Evolutionary conservation across 2,888 invertebrate genomes (phyloP), one percentile per base, ranked within the genome.

Genomic region (Lepidonotus clava): DNA sequence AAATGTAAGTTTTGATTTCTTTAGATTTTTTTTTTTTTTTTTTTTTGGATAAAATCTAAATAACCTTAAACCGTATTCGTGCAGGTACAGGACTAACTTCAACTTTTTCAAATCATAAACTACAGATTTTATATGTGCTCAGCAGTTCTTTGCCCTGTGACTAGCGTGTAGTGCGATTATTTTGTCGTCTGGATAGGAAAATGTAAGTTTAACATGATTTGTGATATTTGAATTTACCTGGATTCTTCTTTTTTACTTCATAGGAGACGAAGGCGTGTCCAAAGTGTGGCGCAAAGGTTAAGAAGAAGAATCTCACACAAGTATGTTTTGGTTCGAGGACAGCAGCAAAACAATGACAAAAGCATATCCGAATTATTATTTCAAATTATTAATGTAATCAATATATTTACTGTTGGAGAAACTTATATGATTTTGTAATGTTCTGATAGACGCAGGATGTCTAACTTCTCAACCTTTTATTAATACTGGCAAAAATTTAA

Each of bases 211-310:
- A 46, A 11, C 8, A 11, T 11, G 8, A 46, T 46, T 11, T 56
- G n/a, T 4, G 56, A 56, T n/a, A 56, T 1, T 56, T 86, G 14
- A 0, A 80, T 80, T 14, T 40, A 80, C 18, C 36, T 36, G 28
- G n/a, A n/a, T 67, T 67, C 40, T 56, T 6, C 28, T 36, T 24
- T 51, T 76, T 71, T 51, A 14, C 46, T 76, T 24, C 89, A 91
- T n/a, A n/a, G 91, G 88, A 89, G 8, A 87, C 89, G 77, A 91
- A 91, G 87, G 61, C 88, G 71, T 92, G 92, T 86, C 92, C 92
- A 0, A 85, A 86, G 0, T 92, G 92, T 88, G 88, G 89, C n/a
- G 38, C 85, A 18, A 71, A 88, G 53, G 91, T 92, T 0, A 90
- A 91, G 36, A 86, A 91, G 67, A 86, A 91, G 53, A 89, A 92